Percentiles rank a stretch among this genome's conserved stretches.
Conservation (phyloP, 2,113 vertebrate species). For the Periophthalmodon schlosseri region DNA sequence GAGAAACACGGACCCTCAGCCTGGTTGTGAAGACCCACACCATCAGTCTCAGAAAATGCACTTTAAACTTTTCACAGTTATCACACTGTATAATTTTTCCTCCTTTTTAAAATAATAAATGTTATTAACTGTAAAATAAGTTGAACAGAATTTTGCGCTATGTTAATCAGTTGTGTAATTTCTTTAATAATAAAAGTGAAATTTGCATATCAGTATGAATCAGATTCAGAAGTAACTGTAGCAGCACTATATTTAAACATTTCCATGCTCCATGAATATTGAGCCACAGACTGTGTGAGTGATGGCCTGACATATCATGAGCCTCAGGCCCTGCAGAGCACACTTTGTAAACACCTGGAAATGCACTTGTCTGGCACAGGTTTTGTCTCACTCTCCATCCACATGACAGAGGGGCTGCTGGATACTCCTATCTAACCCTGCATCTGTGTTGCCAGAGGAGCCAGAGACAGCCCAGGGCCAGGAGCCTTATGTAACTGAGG, state of each 20-base stretch:
- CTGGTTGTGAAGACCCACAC: constrained; percentile 64
- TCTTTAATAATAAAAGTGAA: too few species aligned
- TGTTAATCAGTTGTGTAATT: too few species aligned
- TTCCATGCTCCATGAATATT: constrained; percentile 18
- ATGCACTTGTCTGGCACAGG: constrained; percentile 45
- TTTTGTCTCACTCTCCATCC: constrained; percentile 32
- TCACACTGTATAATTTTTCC: too few species aligned
- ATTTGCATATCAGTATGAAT: too few species aligned
- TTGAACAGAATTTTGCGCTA: too few species aligned
- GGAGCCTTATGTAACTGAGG: constrained; percentile 57
- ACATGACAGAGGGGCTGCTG: constrained; percentile 42
- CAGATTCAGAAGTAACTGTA: neutral
- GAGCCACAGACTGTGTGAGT: constrained; percentile 6
- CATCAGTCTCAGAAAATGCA: constrained; percentile 40
- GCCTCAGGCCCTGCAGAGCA: constrained; percentile 4
- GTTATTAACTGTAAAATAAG: too few species aligned
- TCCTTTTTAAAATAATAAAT: too few species aligned
- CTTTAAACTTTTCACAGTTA: constrained; percentile 23
- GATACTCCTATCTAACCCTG: constrained; percentile 44
- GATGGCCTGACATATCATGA: constrained; percentile 18
- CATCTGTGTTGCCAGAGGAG: constrained; percentile 36
- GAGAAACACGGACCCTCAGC: constrained; percentile 70
- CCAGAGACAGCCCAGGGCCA: constrained; percentile 35
- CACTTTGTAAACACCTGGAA: constrained; percentile 45
- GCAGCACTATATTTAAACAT: neutral